Evolutionary conservation across 2,888 invertebrate species (phyloP), one percentile per base, ranked within the genome.

Genomic region (Andrena fulva): DNA sequence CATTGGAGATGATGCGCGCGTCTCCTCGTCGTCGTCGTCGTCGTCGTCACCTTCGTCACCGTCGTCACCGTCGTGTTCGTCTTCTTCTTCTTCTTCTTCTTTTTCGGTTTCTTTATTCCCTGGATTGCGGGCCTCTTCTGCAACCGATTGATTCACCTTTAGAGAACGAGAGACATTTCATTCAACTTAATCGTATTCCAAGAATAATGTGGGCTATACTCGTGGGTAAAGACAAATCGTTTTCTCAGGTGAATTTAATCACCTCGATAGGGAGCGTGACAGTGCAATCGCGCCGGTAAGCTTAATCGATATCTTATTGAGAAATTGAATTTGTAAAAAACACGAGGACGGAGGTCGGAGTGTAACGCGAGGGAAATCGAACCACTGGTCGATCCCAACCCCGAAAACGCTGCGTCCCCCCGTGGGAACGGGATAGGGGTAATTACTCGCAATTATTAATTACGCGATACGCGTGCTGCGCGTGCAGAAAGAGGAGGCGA

Each of bases 371-470:
- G 33, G 59, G 54, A 63, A 75, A 75, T 75, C 54, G 63, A 73
- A 5, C 27, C 20, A 6, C 27, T 5, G n/a, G 62, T 66, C 31
- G 24, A 60, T 27, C 62, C 35, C 35, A 27, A 10, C 48, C 42
- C 20, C 62, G 64, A 68, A 68, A 72, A 62, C 59, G 29, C 24
- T n/a, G 27, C 27, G 35, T n/a, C 16, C n/a, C 59, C 50, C 20
- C 63, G 12, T 2, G 82, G 82, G 74, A 74, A 77, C 74, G 62
- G 54, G 82, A 82, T 77, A 82, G 74, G 71, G 85, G 80, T 80
- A 87, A 88, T 88, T 83, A 88, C 76, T 81, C 82, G 84, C 83
- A 77, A 89, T 88, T 88, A 88, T 89, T 85, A 87, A 86, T 85
- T 80, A 78, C 76, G 75, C 31, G 67, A 62, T 75, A 72, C 66